Conservation (phyloP, 2,888 invertebrate species). For the Odontocolon sp. region DNA sequence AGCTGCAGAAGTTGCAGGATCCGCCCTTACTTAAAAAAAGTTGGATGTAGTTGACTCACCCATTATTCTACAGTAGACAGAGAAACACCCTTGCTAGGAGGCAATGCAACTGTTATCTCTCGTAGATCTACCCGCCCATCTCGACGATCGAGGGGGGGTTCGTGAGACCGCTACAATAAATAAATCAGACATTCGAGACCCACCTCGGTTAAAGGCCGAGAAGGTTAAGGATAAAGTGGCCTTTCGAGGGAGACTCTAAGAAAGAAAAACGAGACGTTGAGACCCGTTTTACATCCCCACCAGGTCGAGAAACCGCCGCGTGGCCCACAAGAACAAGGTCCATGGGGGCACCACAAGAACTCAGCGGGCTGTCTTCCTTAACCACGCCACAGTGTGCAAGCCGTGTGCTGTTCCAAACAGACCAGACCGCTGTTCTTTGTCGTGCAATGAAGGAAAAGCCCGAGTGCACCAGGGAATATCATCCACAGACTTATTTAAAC, state of each 20-base stretch:
- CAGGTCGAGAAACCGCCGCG: constrained; percentile 35
- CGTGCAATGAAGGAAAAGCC: constrained; percentile 33
- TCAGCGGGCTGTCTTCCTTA: constrained; percentile 64
- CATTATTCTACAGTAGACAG: constrained; percentile 4
- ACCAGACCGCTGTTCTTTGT: constrained; percentile 32
- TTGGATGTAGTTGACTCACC: not conserved
- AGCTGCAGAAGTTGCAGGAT: not conserved
- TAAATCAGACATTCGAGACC: constrained; percentile 65
- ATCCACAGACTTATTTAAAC: constrained; percentile 24
- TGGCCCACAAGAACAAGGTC: constrained; percentile 41
- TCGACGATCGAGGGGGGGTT: constrained; percentile 58
- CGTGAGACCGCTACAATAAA: constrained; percentile 58
- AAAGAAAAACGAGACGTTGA: not conserved
- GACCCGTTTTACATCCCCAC: constrained; percentile 23
- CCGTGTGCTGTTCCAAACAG: constrained; percentile 18
- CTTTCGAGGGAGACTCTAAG: constrained; percentile 28
- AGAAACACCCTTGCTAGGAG: constrained; percentile 18
- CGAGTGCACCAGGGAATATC: not conserved
- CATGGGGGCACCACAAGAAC: constrained; percentile 62
- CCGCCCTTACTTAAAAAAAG: constrained; percentile 1
- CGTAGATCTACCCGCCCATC: constrained; percentile 63
- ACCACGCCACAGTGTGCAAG: constrained; percentile 4
- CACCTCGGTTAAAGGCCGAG: constrained; percentile 33
- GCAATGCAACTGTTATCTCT: constrained; percentile 64
- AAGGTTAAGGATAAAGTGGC: constrained; percentile 34